phyloP scores from a whole-genome alignment of 2,797 vertebrate genomes.

The Cyclura pinguis region DNA sequence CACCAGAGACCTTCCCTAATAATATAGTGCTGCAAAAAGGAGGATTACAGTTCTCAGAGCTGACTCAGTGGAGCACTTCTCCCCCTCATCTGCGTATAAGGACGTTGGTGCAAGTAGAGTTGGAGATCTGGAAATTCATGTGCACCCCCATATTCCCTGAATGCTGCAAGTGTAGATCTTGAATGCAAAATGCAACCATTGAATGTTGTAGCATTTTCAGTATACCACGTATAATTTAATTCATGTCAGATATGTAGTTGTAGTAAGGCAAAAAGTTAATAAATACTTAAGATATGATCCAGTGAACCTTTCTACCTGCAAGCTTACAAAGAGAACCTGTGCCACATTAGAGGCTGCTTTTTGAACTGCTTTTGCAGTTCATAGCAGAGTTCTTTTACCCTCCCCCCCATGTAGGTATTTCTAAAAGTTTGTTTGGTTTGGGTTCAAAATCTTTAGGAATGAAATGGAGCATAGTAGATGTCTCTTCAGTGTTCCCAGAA shows the following conservation, averaged over 20 bases:
- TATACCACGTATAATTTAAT: background rate
- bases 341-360: background rate
- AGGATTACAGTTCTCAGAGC: background rate
- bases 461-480: background rate
- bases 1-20: too few species aligned
- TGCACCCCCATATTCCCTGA: background rate
- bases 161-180: background rate
- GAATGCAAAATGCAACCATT: background rate
- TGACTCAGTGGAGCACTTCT: background rate
- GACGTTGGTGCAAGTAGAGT: background rate
- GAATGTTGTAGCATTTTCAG: background rate
- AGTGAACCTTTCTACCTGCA: background rate
- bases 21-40: too few species aligned
- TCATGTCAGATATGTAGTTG: background rate
- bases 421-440: background rate
- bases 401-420: background rate
- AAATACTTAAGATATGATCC: background rate
- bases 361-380: background rate
- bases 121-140: background rate
- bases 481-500: background rate
- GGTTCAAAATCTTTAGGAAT: background rate
- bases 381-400: background rate
- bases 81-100: background rate
- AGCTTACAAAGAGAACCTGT: background rate
- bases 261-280: background rate